Percentiles rank a stretch among this genome's conserved stretches.
These are phyloP conservation scores for Papilio polytes DNA, from an alignment of 1,140 invertebrate genomes.

Conservation along the genomic window DNA sequence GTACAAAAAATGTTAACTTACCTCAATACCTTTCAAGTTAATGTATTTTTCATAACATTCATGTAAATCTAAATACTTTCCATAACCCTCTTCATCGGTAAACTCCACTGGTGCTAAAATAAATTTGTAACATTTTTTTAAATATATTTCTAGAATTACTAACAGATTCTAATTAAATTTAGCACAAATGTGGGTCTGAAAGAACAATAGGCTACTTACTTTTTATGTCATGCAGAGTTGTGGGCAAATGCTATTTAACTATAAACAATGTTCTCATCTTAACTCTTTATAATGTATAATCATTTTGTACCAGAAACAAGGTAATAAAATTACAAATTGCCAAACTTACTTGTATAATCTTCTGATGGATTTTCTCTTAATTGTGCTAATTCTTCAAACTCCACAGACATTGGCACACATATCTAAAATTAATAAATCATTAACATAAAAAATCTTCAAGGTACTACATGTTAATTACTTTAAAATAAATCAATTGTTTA, in stretches of 20 bases:
- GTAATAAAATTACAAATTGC: not conserved
- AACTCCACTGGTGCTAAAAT: constrained; percentile 94
- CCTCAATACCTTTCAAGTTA: constrained; percentile 98
- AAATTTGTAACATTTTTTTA: not conserved
- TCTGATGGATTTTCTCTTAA: constrained; percentile 94
- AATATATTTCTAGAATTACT: too few species aligned
- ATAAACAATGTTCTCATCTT: too few species aligned
- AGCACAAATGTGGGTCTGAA: too few species aligned
- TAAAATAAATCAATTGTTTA: too few species aligned
- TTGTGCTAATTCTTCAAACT: constrained; percentile 98
- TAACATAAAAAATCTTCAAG: too few species aligned
- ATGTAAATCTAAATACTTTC: constrained; percentile 99
- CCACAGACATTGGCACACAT: constrained; percentile 97
- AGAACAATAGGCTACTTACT: too few species aligned
- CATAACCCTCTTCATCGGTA: constrained; percentile 99
- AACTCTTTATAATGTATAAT: not conserved
- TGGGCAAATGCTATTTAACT: too few species aligned
- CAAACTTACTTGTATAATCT: constrained; percentile 84
- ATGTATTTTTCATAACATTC: constrained; percentile 98
- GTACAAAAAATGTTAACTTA: constrained; percentile 65
- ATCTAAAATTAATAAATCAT: constrained; percentile 82
- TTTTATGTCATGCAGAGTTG: too few species aligned
- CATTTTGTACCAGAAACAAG: not conserved
- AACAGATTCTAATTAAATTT: too few species aligned
- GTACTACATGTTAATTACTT: too few species aligned